Evolutionary conservation across 2,888 invertebrate species (phyloP).

Genomic region (Hesperia comma): DNA sequence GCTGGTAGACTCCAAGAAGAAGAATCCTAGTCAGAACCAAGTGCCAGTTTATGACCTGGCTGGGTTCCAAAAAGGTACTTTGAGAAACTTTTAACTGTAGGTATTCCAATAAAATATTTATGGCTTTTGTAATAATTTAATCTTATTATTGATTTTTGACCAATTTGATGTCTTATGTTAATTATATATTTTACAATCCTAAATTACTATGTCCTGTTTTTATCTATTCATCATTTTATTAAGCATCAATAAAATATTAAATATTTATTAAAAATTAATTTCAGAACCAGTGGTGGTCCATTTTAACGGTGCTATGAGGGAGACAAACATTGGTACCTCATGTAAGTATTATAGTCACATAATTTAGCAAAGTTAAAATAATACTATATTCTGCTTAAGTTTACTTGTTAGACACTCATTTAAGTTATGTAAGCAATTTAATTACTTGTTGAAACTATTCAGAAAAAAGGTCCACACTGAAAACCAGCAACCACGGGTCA

Average conservation of each 20-base stretch:
- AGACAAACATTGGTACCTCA: constrained; percentile 61
- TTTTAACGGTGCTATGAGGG: constrained; percentile 68
- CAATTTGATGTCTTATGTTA: too few relatives aligned
- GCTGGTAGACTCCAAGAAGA: constrained; percentile 71
- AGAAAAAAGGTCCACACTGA: too few relatives aligned
- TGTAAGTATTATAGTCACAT: constrained; percentile 56
- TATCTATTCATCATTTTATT: constrained; percentile 13
- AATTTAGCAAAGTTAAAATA: too few relatives aligned
- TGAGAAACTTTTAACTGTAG: not conserved
- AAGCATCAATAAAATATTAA: not conserved
- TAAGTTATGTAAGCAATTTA: too few relatives aligned
- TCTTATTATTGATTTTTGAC: too few relatives aligned
- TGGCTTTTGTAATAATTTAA: too few relatives aligned
- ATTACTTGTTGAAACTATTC: too few relatives aligned
- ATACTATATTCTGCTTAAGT: too few relatives aligned
- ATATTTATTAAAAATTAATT: constrained; percentile 42
- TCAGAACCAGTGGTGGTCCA: constrained; percentile 71
- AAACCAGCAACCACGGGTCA: too few relatives aligned
- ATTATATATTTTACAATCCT: too few relatives aligned
- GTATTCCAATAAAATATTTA: too few relatives aligned
- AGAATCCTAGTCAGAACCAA: constrained; percentile 57
- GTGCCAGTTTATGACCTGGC: constrained; percentile 55
- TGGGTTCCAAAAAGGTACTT: constrained; percentile 64
- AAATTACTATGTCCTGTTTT: not conserved
- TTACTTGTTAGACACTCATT: not conserved